Evolutionary conservation across 30 jellyfish, hydroid and myxozoan genomes (phyloP), one percentile per base, ranked within the genome.

Genomic region (Mastigias papua): DNA sequence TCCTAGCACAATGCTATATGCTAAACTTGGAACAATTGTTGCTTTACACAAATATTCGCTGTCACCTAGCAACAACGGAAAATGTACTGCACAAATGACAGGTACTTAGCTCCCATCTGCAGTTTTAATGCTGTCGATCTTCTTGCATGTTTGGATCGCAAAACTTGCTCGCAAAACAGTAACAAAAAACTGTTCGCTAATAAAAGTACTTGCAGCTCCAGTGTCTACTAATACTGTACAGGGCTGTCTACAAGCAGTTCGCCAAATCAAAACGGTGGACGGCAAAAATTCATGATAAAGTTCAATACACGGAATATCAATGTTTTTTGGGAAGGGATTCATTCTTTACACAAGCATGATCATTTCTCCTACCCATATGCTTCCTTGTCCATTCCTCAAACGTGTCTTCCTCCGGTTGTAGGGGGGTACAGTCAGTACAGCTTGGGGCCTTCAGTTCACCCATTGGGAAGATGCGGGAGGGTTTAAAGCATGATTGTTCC

Each of bases 1-100:
- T 25, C 86, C 86, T 17, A 75, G 72, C 32, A 75, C 86, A 42
- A 75, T 34, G 27, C 50, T 25, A 20, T 75, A 75, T 3, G 86
- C 50, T 9, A 75, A 34, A 28, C 51, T 48, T 8, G 73, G 73
- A 20, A 75, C 86, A 32, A 71, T 28, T 31, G 82, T 19, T 0
- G 82, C 66, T 17, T 37, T 23, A 34, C 82, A 71, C 22, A 9
- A 28, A 33, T 1, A 71, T 15, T 19, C 22, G n/a, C 31, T 22
- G 31, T 66, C 51, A 26, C 78, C 78, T 26, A 66, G 37, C 27
- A 66, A 15, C 37, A 66, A 21, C 48, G 23, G 48, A 32, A 66
- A 66, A 28, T 15, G 31, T 2, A 66, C 78, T 22, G 6, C 27
- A 28, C 78, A 42, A 4, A 0, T 28, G 31, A 66, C 78, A 21